Conservation (phyloP, 2,113 vertebrate genomes). For the Acrocephalus kingi region DNA sequence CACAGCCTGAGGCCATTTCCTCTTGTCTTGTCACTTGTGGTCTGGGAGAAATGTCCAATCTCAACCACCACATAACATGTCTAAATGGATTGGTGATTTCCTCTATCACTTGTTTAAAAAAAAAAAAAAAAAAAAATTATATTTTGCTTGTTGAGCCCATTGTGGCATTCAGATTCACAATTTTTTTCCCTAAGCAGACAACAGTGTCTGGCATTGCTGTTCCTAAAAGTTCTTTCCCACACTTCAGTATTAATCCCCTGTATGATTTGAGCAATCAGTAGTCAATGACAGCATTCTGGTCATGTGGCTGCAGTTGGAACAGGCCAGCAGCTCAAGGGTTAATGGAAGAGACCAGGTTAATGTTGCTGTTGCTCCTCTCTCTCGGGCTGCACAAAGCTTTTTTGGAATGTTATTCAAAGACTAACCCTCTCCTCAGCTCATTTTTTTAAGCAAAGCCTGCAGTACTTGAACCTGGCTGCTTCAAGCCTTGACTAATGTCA, state of each 20-base stretch:
- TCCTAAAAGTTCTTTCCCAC: neutral
- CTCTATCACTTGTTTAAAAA: neutral
- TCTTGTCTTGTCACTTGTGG: neutral
- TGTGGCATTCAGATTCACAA: neutral
- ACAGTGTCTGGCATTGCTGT: neutral
- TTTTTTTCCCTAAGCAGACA: neutral
- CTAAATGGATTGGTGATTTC: neutral
- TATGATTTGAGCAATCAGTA: neutral
- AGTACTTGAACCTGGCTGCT: constrained; percentile 49
- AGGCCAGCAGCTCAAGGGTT: neutral
- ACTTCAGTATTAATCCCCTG: neutral
- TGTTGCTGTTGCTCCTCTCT: neutral
- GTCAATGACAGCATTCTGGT: neutral
- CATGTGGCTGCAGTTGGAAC: neutral
- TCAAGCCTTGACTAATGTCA: constrained; percentile 57
- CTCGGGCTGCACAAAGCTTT: neutral
- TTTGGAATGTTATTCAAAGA: constrained; percentile 7
- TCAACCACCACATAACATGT: neutral
- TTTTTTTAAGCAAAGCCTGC: constrained; percentile 17
- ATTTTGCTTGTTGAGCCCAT: neutral
- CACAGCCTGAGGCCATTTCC: accelerated
- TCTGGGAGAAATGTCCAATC: neutral
- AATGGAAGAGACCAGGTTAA: neutral
- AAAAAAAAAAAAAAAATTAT: neutral
- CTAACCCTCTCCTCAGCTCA: neutral